Conservation (phyloP, 2,888 invertebrate genomes). For the Cybosia mesomella region DNA sequence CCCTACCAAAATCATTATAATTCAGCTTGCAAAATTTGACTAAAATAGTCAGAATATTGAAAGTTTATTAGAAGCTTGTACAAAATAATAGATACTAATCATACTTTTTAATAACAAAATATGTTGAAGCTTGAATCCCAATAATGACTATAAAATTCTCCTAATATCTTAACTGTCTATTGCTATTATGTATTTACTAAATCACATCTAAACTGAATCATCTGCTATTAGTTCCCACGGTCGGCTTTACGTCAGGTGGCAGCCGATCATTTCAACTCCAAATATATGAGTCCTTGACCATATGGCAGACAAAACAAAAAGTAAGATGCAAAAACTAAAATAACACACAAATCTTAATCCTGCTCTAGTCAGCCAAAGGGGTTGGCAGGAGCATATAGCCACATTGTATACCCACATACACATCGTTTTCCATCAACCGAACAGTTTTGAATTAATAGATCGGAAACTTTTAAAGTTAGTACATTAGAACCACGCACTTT, state of each 20-base stretch:
- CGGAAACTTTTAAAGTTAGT: no score
- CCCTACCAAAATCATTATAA: not conserved
- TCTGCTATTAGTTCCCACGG: conserved; percentile 29
- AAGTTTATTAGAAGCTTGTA: no score
- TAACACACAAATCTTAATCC: not conserved
- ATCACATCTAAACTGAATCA: conserved; percentile 6
- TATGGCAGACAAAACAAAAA: conserved; percentile 14
- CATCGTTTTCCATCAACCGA: no score
- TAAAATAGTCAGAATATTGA: no score
- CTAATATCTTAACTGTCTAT: conserved; percentile 5
- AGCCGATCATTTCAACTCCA: conserved; percentile 31
- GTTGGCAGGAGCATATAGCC: not conserved
- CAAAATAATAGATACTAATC: not conserved
- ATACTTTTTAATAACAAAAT: not conserved
- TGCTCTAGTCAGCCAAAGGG: not conserved
- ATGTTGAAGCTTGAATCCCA: not conserved
- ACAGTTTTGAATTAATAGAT: not conserved
- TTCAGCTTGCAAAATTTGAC: not conserved
- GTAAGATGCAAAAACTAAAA: not conserved
- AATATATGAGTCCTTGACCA: conserved; percentile 30
- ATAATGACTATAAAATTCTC: not conserved
- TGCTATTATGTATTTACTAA: conserved; percentile 5
- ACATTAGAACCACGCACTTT: no score
- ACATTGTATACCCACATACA: no score
- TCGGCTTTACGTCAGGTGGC: conserved; percentile 40